Conservation (phyloP, 2,113 vertebrate genomes). For the Burhinus oedicnemus region DNA sequence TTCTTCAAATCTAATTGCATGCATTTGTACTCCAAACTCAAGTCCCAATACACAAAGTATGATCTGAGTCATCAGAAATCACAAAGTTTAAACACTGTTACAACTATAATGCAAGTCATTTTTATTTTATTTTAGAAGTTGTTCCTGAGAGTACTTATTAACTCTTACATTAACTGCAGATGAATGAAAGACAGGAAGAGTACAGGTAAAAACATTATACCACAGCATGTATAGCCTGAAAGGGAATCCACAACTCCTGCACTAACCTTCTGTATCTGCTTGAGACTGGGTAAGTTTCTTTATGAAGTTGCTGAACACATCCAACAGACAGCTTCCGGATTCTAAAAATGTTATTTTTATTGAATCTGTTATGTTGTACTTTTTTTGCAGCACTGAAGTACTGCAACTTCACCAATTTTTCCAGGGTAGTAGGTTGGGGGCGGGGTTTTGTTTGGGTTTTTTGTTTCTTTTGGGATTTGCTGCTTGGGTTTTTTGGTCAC, state of each 20-base stretch:
- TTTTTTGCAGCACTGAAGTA: background rate
- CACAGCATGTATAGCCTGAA: background rate
- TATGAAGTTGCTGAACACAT: background rate
- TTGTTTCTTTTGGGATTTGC: background rate
- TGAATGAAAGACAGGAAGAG: background rate
- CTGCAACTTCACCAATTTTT: background rate
- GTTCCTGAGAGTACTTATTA: background rate
- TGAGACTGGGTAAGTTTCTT: background rate
- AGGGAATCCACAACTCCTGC: background rate
- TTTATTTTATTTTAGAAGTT: background rate
- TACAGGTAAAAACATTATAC: background rate
- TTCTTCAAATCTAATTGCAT: background rate
- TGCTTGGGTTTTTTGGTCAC: background rate
- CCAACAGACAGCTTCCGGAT: background rate
- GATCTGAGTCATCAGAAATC: too few species aligned
- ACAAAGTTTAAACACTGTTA: background rate
- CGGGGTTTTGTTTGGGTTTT: background rate
- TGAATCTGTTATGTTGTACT: background rate
- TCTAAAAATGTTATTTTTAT: background rate
- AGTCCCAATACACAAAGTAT: slow-evolving; percentile 27
- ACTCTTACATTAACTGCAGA: background rate
- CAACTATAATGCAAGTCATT: background rate
- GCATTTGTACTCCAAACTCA: background rate
- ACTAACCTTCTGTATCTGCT: background rate
- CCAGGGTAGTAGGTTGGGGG: background rate